phyloP scores from a whole-genome alignment of 2,888 invertebrate species.

The Caenorhabditis doughertyi region DNA sequence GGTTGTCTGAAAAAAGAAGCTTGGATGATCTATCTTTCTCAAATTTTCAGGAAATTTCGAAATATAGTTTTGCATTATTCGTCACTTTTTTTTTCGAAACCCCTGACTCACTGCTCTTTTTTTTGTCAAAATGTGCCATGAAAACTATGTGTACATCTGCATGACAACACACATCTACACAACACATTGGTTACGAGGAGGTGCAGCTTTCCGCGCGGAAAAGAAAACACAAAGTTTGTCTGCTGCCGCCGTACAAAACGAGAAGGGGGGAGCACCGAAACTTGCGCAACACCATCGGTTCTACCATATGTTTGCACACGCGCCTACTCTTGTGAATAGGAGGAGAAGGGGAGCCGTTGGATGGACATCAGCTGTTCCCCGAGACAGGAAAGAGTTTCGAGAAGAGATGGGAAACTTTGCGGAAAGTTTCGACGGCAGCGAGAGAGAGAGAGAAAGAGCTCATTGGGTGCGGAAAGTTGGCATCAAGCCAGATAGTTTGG shows the following conservation, averaged over 20 bases:
- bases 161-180: conserved; percentile 44
- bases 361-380: conserved; percentile 65
- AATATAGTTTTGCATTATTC: neutral
- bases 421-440: conserved; percentile 4
- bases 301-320: conserved; percentile 58
- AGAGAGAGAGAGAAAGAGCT: neutral
- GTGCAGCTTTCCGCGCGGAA: conserved; percentile 55
- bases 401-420: conserved; percentile 34
- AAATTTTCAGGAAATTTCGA: no score
- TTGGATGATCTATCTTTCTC: no score
- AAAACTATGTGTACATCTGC: conserved; percentile 36
- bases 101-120: neutral
- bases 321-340: conserved; percentile 44
- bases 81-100: neutral
- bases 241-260: conserved; percentile 24
- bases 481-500: conserved; percentile 13
- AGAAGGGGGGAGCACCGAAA: conserved; percentile 8
- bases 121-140: conserved; percentile 1
- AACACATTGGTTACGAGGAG: conserved; percentile 22
- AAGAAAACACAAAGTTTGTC: conserved; percentile 51
- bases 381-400: conserved; percentile 23
- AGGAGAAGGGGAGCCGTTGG: neutral
- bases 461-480: conserved; percentile 24
- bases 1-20: no score
- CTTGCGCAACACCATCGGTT: conserved; percentile 50